phyloP scores from a whole-genome alignment of 2,888 invertebrate species.

The Phaedon cochleariae region DNA sequence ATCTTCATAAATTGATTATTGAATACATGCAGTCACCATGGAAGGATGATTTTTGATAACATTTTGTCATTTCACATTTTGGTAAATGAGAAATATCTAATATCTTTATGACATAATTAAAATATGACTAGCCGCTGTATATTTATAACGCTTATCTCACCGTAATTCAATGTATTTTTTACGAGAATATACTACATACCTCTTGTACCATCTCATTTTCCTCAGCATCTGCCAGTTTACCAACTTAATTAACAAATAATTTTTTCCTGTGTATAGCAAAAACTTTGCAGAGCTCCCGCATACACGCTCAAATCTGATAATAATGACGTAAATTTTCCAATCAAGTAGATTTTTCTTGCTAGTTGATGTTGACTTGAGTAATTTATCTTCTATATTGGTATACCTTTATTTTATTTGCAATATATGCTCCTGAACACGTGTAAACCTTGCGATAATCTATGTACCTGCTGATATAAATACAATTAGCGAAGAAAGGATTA shows the following conservation, averaged over 20 bases:
- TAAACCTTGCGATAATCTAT: conserved; percentile 37
- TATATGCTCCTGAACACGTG: conserved; percentile 31
- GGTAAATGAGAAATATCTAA: no score
- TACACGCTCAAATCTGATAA: background rate
- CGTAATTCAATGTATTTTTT: no score
- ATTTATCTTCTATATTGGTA: conserved; percentile 6
- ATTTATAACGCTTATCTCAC: no score
- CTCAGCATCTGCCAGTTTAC: background rate
- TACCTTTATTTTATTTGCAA: conserved; percentile 3
- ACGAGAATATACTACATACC: no score
- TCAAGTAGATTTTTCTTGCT: background rate
- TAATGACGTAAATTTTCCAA: conserved; percentile 14
- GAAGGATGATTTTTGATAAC: no score
- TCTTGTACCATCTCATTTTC: background rate
- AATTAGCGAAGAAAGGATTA: conserved; percentile 41
- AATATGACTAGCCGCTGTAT: no score
- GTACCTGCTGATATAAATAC: conserved; percentile 38
- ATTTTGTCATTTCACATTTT: no score
- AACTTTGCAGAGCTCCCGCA: background rate
- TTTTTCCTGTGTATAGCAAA: background rate
- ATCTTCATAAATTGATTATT: no score
- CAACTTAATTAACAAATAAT: background rate
- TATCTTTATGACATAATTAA: no score
- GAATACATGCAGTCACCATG: no score
- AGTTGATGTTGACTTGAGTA: background rate